These are phyloP conservation scores for Scaeva pyrastri DNA, from an alignment of 2,888 invertebrate species.

Conservation along the genomic window DNA sequence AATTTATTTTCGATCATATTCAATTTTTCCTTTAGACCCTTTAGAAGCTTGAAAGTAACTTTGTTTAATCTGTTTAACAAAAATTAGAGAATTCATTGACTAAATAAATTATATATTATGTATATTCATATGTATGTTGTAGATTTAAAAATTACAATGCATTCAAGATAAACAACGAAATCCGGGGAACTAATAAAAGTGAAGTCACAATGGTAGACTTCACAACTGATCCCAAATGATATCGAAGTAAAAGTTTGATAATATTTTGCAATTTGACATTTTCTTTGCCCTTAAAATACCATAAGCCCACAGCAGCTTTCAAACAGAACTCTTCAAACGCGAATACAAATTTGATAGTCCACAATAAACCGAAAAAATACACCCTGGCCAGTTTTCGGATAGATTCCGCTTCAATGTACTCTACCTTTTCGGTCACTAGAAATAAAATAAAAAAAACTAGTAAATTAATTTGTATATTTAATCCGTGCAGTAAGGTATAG, in stretches of 20 bases:
- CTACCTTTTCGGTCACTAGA: neutral
- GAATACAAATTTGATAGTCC: constrained; percentile 7
- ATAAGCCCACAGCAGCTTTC: neutral
- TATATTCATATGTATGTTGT: no score
- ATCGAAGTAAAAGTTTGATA: neutral
- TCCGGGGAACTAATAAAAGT: neutral
- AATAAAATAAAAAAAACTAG: neutral
- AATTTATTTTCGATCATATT: neutral
- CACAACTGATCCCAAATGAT: constrained; percentile 9
- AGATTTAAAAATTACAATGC: neutral
- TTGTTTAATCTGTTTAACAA: no score
- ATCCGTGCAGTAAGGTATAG: no score
- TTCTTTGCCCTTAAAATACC: neutral
- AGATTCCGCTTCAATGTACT: neutral
- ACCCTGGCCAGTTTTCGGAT: neutral
- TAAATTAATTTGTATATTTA: no score
- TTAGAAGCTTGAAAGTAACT: no score
- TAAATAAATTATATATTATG: no score
- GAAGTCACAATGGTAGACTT: neutral
- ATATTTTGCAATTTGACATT: neutral
- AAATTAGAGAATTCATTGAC: no score
- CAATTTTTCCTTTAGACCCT: neutral
- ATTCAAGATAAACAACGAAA: neutral
- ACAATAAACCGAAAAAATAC: neutral
- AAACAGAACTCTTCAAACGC: neutral